Evolutionary conservation across 2,797 vertebrate genomes (phyloP), one percentile per base, ranked within the genome.

Genomic region (Arctocebus calabarensis): DNA sequence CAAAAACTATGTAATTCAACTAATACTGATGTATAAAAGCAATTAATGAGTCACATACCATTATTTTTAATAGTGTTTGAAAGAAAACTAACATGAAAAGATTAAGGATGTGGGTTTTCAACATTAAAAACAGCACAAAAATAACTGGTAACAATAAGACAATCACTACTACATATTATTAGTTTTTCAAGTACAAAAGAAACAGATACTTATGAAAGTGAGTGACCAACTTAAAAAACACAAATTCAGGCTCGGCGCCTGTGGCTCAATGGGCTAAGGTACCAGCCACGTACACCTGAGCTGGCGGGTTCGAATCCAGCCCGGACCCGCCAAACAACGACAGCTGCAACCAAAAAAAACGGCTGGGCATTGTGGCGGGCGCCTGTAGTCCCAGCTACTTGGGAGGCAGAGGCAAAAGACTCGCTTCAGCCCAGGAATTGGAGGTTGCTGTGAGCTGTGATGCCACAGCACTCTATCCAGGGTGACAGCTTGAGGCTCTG

Each of bases 1-100:
- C 73, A 83, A 84, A 87, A 95, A 89, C 52, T 48, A 4, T 81
- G 25, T 66, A 87, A 88, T 2, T 88, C 20, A 97, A 91, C 23
- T 74, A 89, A 68, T 37, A 64, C 0, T 82, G 81, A 40, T 40
- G 3, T 45, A 82, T 71, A 75, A 94, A 95, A 93, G 40, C 79
- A 94, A 74, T 71, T 83, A 92, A 74, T 27, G 73, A 89, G 43
- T 45, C 62, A 90, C 1, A 70, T 4, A 62, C 2, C 32, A 84
- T 37, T 78, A 94, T 84, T 91, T 89, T 84, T 61, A 90, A 70
- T 14, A 45, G 32, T 73, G 55, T 45, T 62, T 70, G 45, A 68
- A 92, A 84, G 64, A 83, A 90, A 71, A 52, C 61, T 64, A 79
- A 86, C 20, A 84, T 43, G 37, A 16, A 48, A 91, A 95, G 59